Evolutionary conservation across 2,888 invertebrate species (phyloP).

Genomic region (Eilema griseolum): DNA sequence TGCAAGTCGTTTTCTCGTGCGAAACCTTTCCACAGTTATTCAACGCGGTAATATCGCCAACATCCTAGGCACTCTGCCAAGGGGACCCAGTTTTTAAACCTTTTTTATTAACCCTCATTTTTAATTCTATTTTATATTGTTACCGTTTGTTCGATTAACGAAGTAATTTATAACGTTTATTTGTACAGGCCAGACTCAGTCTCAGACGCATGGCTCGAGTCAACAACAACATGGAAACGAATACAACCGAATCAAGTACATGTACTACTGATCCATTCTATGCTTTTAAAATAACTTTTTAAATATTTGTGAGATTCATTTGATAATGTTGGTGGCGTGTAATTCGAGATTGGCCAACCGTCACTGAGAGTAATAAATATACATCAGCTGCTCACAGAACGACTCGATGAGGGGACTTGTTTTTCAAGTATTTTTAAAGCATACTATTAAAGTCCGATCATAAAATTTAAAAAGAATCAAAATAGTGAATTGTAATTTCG

Average conservation of each 20-base stretch:
- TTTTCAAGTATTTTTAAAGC: constrained; percentile 35
- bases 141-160: too few species aligned
- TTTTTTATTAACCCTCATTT: not conserved
- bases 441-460: not conserved
- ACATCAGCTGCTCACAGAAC: constrained; percentile 44
- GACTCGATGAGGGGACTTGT: constrained; percentile 43
- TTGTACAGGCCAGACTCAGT: too few species aligned
- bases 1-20: not conserved
- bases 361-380: constrained; percentile 50
- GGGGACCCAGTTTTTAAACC: not conserved
- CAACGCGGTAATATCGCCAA: not conserved
- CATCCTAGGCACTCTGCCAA: too few species aligned
- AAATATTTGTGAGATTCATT: constrained; percentile 28
- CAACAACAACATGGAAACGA: too few species aligned
- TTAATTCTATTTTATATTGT: not conserved
- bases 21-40: not conserved
- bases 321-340: constrained; percentile 34
- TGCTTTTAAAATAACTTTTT: not conserved
- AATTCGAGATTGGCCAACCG: constrained; percentile 46
- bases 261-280: too few species aligned
- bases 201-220: too few species aligned
- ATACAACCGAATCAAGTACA: too few species aligned
- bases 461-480: not conserved
- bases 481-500: not conserved
- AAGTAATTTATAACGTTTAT: too few species aligned